Evolutionary conservation across 1,140 invertebrate genomes (phyloP).

Genomic region (Andrena cerasifolii): DNA sequence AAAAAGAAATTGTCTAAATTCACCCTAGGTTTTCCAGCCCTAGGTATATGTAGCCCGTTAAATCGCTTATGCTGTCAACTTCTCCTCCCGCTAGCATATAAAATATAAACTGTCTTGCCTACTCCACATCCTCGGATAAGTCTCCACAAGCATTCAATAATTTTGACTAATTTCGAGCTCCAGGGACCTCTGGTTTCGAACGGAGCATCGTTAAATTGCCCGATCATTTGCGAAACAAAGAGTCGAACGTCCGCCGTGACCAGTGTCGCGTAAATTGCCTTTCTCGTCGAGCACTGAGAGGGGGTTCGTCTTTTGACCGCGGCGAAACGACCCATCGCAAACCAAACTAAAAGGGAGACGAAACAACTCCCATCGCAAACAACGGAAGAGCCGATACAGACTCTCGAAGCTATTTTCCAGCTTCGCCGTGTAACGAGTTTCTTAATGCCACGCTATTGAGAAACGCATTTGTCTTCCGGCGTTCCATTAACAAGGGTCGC

Average conservation of each 20-base stretch:
- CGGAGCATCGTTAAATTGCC: too few species aligned
- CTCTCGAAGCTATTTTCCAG: slow-evolving; percentile 26
- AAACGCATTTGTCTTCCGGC: slow-evolving; percentile 35
- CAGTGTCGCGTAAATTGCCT: slow-evolving; percentile 23
- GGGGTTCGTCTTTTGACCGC: slow-evolving; percentile 15
- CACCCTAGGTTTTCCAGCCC: too few species aligned
- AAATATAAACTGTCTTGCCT: too few species aligned
- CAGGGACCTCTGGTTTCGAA: background rate
- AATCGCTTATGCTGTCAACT: too few species aligned
- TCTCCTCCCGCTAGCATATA: too few species aligned
- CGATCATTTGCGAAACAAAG: background rate
- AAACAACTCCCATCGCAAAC: background rate
- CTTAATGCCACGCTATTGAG: slow-evolving; percentile 36
- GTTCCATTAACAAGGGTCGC: slow-evolving; percentile 12
- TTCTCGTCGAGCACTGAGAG: background rate
- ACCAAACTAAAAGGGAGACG: slow-evolving; percentile 2
- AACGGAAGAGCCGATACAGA: slow-evolving; percentile 18
- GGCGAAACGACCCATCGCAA: slow-evolving; percentile 24
- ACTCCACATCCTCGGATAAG: too few species aligned
- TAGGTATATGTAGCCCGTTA: too few species aligned
- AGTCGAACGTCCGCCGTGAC: background rate
- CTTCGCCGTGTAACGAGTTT: slow-evolving; percentile 26
- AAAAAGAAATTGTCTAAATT: too few species aligned
- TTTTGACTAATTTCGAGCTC: too few species aligned
- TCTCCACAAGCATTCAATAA: too few species aligned